phyloP scores from a whole-genome alignment of 2,888 invertebrate genomes.

The Ormyrus labotus region DNA sequence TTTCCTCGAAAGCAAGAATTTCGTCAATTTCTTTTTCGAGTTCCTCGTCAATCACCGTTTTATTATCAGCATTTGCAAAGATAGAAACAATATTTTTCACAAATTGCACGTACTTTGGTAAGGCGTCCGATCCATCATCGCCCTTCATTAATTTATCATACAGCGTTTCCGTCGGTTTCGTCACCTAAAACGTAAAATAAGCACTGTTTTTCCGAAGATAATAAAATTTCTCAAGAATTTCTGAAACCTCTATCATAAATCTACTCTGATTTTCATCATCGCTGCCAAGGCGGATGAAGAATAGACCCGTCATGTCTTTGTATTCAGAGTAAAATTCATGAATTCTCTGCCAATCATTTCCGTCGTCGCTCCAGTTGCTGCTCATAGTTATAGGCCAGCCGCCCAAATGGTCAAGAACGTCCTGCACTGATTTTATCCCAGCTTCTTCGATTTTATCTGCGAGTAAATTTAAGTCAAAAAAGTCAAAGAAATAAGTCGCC shows the following conservation, averaged over 20 bases:
- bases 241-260: not conserved
- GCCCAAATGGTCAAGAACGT: constrained; percentile 72
- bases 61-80: constrained; percentile 13
- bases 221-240: not conserved
- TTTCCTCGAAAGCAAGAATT: constrained; percentile 13
- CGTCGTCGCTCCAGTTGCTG: constrained; percentile 62
- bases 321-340: constrained; percentile 8
- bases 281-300: not conserved
- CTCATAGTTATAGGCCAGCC: constrained; percentile 57
- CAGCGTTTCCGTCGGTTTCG: constrained; percentile 1
- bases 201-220: not conserved
- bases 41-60: not conserved
- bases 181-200: constrained; percentile 1
- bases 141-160: constrained; percentile 7
- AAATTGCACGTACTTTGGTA: constrained; percentile 11
- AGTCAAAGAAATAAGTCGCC: not conserved
- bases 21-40: not conserved
- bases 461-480: not conserved
- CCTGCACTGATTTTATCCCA: constrained; percentile 79
- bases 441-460: constrained; percentile 76
- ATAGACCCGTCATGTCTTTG: constrained; percentile 1
- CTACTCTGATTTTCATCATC: not conserved
- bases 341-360: constrained; percentile 8
- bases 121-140: not conserved
- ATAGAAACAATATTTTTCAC: constrained; percentile 10